Evolutionary conservation across 2,113 vertebrate genomes (phyloP).

Genomic region (Paraplagusia blochii): DNA sequence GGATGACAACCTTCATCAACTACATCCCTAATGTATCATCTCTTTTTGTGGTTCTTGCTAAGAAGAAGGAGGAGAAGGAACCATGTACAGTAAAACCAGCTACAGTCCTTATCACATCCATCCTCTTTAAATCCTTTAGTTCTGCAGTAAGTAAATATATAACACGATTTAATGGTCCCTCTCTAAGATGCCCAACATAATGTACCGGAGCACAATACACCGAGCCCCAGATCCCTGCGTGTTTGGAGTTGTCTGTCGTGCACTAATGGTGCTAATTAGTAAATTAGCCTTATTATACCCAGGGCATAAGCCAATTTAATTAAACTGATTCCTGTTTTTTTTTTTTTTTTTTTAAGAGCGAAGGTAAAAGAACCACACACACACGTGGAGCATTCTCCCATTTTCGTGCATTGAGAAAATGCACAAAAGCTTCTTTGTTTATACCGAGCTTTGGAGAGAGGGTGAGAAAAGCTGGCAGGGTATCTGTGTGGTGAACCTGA

Average conservation of each 20-base stretch:
- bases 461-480: conserved; percentile 56
- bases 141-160: conserved; percentile 26
- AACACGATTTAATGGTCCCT: conserved; percentile 34
- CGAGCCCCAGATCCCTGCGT: conserved; percentile 40
- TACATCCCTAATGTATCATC: no score
- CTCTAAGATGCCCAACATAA: conserved; percentile 55
- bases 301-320: conserved; percentile 70
- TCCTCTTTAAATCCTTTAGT: conserved; percentile 20
- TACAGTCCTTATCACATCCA: conserved; percentile 22
- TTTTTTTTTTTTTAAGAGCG: no score
- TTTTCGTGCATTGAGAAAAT: conserved; percentile 67
- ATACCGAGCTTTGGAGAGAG: conserved; percentile 59
- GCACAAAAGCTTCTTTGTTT: conserved; percentile 75
- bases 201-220: conserved; percentile 48
- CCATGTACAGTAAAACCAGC: neutral
- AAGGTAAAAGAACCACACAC: conserved; percentile 40
- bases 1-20: no score
- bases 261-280: conserved; percentile 73
- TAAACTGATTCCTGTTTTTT: conserved; percentile 63
- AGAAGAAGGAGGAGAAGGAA: neutral
- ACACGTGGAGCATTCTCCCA: conserved; percentile 41
- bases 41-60: no score
- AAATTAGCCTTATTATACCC: conserved; percentile 75
- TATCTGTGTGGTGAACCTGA: conserved; percentile 36
- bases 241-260: conserved; percentile 53